Evolutionary conservation across 2,888 invertebrate genomes (phyloP), one percentile per base, ranked within the genome.

Genomic region (Orthosia gothica): DNA sequence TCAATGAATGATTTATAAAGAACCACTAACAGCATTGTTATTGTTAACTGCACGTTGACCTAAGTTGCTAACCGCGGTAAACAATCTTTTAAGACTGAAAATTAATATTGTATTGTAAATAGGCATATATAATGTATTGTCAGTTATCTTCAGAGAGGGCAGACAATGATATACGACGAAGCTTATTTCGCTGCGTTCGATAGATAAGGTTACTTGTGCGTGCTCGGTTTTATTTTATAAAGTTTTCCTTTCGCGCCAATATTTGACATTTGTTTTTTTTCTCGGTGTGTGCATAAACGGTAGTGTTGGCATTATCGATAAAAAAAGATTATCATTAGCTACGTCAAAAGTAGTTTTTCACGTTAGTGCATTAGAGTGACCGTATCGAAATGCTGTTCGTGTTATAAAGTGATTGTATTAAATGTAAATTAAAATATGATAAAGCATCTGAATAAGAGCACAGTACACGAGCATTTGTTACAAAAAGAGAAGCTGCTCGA

Each of bases 381-480:
- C 75, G 68, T 64, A 59, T 68, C 68, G 81, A 78, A 84, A 87
- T 87, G 84, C 55, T 70, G 67, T 71, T 32, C 57, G 81, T 81
- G 71, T 40, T 58, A 26, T 61, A 72, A 62, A 77, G 77, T 75
- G 62, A 52, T 74, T 76, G 73, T 83, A 74, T 70, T 77, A 71
- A 74, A 65, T 75, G 55, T 69, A 64, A 68, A 66, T 63, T 58
- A 50, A 83, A 77, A 66, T 70, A 79, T 94, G 94, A 93, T 95
- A 93, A 94, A 95, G 79, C 91, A 94, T 82, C 90, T 95, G 81
- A 93, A 92, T 77, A 95, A 95, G 86, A 88, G 91, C 59, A 91
- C 89, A 58, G 94, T 95, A 57, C 94, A 95, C 75, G 93, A 95
- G 89, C 92, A 94, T 86, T 90, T 95, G 86, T 82, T 94, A 87